Percentiles rank a stretch among this genome's conserved stretches.
phyloP scores from a whole-genome alignment of 1,140 invertebrate species.

The Maconellicoccus hirsutus region DNA sequence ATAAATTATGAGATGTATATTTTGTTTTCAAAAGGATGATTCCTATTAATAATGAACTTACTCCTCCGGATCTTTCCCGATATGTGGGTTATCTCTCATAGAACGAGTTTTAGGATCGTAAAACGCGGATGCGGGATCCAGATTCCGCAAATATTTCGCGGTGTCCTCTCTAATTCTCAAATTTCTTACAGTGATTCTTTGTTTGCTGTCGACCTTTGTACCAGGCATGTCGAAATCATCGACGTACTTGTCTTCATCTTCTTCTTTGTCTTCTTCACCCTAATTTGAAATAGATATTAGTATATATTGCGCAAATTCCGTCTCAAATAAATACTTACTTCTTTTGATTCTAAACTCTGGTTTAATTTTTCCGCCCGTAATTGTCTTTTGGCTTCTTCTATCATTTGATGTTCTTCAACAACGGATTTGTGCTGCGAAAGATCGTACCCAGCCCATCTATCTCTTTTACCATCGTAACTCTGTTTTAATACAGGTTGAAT shows the following conservation, averaged over 20 bases:
- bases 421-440: constrained; percentile 75
- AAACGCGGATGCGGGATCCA: constrained; percentile 94
- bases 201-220: constrained; percentile 96
- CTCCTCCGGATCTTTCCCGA: constrained; percentile 46
- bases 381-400: constrained; percentile 78
- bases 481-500: constrained; percentile 63
- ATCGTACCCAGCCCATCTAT: constrained; percentile 97
- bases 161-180: constrained; percentile 96
- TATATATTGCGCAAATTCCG: neutral
- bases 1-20: constrained; percentile 23
- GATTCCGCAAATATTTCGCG: constrained; percentile 93
- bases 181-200: constrained; percentile 96
- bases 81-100: constrained; percentile 96
- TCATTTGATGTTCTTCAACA: constrained; percentile 83
- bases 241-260: constrained; percentile 92
- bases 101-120: constrained; percentile 98
- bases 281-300: neutral
- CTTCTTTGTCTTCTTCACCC: constrained; percentile 31
- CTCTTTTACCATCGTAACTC: constrained; percentile 91
- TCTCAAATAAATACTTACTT: constrained; percentile 19
- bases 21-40: neutral
- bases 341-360: constrained; percentile 35
- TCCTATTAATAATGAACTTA: constrained; percentile 38
- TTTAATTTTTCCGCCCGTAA: constrained; percentile 76
- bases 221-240: constrained; percentile 97